phyloP scores from a whole-genome alignment of 2,113 vertebrate genomes.

The Hypanus sabinus region DNA sequence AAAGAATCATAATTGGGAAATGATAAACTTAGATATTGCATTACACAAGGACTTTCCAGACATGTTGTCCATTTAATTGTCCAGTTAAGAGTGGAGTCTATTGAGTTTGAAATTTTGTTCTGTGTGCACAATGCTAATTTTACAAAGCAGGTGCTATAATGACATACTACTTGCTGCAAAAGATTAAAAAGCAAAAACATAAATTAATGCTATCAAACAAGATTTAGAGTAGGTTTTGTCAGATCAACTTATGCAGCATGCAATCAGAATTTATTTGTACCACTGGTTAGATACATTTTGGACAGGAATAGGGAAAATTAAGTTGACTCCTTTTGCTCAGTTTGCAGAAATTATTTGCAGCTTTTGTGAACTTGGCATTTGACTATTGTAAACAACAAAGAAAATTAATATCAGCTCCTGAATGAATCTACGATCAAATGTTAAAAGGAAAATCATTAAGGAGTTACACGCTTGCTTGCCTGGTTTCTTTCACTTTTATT shows the following conservation, averaged over 20 bases:
- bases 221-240: background rate
- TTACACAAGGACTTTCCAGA: background rate
- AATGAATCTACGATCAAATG: background rate
- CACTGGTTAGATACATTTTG: background rate
- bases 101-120: background rate
- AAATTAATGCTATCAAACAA: background rate
- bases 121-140: background rate
- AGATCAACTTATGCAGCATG: background rate
- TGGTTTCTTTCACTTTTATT: conserved; percentile 20
- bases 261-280: background rate
- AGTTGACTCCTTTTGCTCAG: background rate
- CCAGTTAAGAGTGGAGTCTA: background rate
- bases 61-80: background rate
- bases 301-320: background rate
- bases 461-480: background rate
- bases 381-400: background rate
- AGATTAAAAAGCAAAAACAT: background rate
- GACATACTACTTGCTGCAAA: background rate
- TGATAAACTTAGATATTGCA: background rate
- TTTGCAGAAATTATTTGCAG: background rate
- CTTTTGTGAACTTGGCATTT: background rate
- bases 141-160: background rate
- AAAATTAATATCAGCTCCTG: background rate
- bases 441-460: conserved; percentile 33
- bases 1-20: background rate